Evolutionary conservation across 1,140 invertebrate genomes (phyloP), one percentile per base, ranked within the genome.

Genomic region (Lordiphosa stackelbergi): DNA sequence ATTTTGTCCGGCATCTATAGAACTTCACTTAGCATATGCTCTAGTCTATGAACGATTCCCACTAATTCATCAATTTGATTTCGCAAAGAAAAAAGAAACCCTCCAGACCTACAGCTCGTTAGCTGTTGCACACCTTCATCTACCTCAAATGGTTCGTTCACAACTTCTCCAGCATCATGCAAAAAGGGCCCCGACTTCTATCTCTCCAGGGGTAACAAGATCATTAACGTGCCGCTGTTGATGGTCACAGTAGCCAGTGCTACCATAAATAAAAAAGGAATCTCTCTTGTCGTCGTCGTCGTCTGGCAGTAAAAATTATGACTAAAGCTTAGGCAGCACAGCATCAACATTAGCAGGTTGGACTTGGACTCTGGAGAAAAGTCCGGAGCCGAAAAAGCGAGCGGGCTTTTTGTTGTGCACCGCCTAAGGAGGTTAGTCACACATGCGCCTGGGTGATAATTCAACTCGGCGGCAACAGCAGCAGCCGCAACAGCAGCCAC

Each of bases 371-470:
- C 19, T 10, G 24, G 35, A 35, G 31, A 28, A 49, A 43, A 42
- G 24, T 34, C 12, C 28, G 22, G 34, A 47, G 8, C 47, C 56
- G 38, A 55, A 54, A 56, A 53, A 56, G 52, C 49, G 53, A 55
- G 43, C 16, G 53, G 40, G 66, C 74, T 78, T 79, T 79, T 81
- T 79, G 75, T 79, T 81, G 68, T 79, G 53, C 71, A 81, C 75
- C 75, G 75, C 75, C 75, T 74, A 58, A 46, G 66, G 75, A 70
- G 71, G 66, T 81, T 71, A 79, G 75, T 79, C 66, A 79, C 75
- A 79, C 75, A 79, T 81, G 71, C 75, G 62, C 75, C 24, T 46
- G 43, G 71, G 73, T 62, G 75, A 79, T 79, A 79, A 79, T 79
- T 79, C 75, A 79, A 71, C 75, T 43, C 68, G 69, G 65, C 73